These are phyloP conservation scores for Bedellia somnulentella DNA, from an alignment of 2,888 invertebrate genomes.

Conservation along the genomic window DNA sequence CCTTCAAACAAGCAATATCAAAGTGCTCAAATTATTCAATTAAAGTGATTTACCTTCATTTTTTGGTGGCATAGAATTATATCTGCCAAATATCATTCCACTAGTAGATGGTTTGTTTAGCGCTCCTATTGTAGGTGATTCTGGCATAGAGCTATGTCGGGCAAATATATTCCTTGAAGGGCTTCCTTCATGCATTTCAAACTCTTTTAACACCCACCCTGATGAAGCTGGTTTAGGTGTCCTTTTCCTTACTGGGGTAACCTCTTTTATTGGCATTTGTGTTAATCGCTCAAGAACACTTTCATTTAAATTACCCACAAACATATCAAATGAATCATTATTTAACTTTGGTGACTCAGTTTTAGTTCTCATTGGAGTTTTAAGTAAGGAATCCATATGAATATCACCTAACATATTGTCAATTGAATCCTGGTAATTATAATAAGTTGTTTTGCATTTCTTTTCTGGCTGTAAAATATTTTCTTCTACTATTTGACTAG, in stretches of 20 bases:
- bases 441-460: slow-evolving; percentile 14
- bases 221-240: slow-evolving; percentile 7
- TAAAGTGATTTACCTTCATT: too few relatives aligned
- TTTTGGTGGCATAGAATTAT: slow-evolving; percentile 40
- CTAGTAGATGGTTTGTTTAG: slow-evolving; percentile 35
- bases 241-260: slow-evolving; percentile 14
- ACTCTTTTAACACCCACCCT: slow-evolving; percentile 24
- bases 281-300: slow-evolving; percentile 41
- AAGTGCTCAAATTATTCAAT: too few relatives aligned
- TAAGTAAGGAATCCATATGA: slow-evolving; percentile 31
- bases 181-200: too few relatives aligned
- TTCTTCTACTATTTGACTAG: slow-evolving; percentile 50
- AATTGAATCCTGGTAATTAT: slow-evolving; percentile 29
- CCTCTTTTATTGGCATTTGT: slow-evolving; percentile 29
- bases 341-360: slow-evolving; percentile 25
- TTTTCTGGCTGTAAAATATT: slow-evolving; percentile 22
- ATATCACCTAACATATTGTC: slow-evolving; percentile 38
- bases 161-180: slow-evolving; percentile 30
- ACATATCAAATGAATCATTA: slow-evolving; percentile 52
- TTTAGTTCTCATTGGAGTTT: slow-evolving; percentile 24
- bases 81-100: slow-evolving; percentile 38
- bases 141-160: slow-evolving; percentile 50
- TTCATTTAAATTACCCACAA: slow-evolving; percentile 46
- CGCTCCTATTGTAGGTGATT: slow-evolving; percentile 29
- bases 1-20: too few relatives aligned